Evolutionary conservation across 2,797 vertebrate species (phyloP), one percentile per base, ranked within the genome.

Genomic region (Labroides dimidiatus): DNA sequence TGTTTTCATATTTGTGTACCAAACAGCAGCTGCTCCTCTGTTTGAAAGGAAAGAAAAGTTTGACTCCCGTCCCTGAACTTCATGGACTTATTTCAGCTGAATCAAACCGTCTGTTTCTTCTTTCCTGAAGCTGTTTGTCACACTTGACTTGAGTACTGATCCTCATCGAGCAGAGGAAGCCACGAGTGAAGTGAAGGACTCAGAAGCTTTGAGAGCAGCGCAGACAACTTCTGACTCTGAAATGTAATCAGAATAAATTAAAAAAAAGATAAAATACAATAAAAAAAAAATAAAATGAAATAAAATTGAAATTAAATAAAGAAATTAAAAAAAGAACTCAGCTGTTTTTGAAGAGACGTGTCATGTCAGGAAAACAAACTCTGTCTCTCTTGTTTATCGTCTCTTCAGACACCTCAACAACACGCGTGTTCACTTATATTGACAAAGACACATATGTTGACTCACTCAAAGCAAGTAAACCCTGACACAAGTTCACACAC

Each of bases 171-270:
- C 33, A 10, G 45, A 8, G 44, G 69, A 53, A 62, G 43, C 41
- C 43, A 12, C 66, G 71, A 69, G n/a, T 52, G 43, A 33, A 62
- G 62, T 64, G 50, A 75, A 69, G 63, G 57, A 69, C 55, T 67
- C 27, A 7, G 0, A 5, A 15, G 44, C 23, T 51, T 42, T 4
- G 39, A 69, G 45, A 50, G 3, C 33, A 15, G 13, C 6, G 21
- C 69, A 53, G 64, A 59, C 50, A 37, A 10, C 50, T 65, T 56
- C 27, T 67, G 60, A 42, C 39, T 57, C 10, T 57, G 42, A 14
- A 63, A 44, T 21, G 44, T 10, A 61, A 69, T 69, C 36, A 2
- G n/a, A n/a, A n/a, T n/a, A n/a, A n/a, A n/a, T n/a, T n/a, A n/a
- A n/a, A n/a, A n/a, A n/a, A n/a, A n/a, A n/a, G n/a, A n/a, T n/a